Evolutionary conservation across 2,797 vertebrate species (phyloP).

Genomic region (Lindbergichthys nudifrons): DNA sequence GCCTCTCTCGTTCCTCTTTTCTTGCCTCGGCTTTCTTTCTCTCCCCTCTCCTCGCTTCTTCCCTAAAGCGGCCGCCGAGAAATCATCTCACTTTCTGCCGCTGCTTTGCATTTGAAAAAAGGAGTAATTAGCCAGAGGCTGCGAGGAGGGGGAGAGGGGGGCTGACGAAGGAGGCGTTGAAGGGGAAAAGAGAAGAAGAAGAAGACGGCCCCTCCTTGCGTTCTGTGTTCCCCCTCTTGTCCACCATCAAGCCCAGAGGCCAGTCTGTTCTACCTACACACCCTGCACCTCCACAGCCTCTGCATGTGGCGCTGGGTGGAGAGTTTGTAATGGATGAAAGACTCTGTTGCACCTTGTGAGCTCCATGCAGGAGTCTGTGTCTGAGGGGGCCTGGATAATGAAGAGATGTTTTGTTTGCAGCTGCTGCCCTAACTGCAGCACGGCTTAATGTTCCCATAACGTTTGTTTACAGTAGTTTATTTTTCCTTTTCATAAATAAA

Average conservation of each 20-base stretch:
- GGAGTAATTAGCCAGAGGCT: constrained; percentile 84
- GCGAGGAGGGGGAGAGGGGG: constrained; percentile 27
- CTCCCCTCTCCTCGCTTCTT: constrained; percentile 58
- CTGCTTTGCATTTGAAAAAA: constrained; percentile 89
- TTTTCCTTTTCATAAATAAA: background rate
- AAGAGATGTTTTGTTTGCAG: background rate
- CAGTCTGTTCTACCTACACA: constrained; percentile 28
- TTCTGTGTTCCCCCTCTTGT: constrained; percentile 26
- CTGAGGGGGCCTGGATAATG: background rate
- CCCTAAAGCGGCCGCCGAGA: constrained; percentile 76
- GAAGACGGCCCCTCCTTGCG: constrained; percentile 49
- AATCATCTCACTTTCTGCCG: constrained; percentile 88
- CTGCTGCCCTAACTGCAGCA: background rate
- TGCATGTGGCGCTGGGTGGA: constrained; percentile 12
- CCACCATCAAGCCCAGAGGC: constrained; percentile 51
- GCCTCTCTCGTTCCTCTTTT: constrained; percentile 64
- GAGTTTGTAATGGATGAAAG: constrained; percentile 5
- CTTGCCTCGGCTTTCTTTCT: constrained; percentile 68
- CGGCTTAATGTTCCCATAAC: background rate
- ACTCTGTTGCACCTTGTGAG: constrained; percentile 29
- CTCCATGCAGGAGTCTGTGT: background rate
- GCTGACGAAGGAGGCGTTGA: constrained; percentile 49
- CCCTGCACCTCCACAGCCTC: constrained; percentile 3
- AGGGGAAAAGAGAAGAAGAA: constrained; percentile 40
- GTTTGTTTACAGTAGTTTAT: background rate